phyloP scores from a whole-genome alignment of 2,113 vertebrate genomes.

The Microcebus lehilahytsara region DNA sequence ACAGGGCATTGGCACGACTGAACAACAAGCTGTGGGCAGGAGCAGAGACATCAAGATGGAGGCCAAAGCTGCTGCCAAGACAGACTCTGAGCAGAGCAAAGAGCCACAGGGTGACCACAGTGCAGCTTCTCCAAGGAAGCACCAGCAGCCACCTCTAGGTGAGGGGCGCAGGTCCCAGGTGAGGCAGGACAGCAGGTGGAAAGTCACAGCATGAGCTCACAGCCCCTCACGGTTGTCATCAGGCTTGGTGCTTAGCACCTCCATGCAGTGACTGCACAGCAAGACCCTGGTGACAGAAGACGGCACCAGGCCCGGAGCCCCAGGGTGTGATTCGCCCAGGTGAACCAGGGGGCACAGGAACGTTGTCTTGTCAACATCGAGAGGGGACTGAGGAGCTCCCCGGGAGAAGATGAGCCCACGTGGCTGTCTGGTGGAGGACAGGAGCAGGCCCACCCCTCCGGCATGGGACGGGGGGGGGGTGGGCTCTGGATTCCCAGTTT shows the following conservation, averaged over 20 bases:
- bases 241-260: too few relatives aligned
- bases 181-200: too few relatives aligned
- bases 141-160: slow-evolving; percentile 67
- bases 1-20: slow-evolving; percentile 81
- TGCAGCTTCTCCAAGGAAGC: neutral
- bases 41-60: neutral
- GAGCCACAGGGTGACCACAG: neutral
- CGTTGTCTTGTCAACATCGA: accelerated
- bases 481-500: neutral
- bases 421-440: neutral
- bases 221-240: too few relatives aligned
- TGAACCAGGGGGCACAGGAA: accelerated
- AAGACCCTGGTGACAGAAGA: neutral
- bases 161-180: slow-evolving; percentile 42
- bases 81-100: neutral
- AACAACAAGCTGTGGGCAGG: slow-evolving; percentile 75
- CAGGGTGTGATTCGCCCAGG: neutral
- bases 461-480: too few relatives aligned
- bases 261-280: too few relatives aligned
- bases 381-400: neutral
- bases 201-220: neutral
- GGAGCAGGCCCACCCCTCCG: neutral
- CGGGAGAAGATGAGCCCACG: neutral
- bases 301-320: accelerated
- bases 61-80: neutral